phyloP scores from a whole-genome alignment of 2,797 vertebrate genomes.

The Karalla daura region DNA sequence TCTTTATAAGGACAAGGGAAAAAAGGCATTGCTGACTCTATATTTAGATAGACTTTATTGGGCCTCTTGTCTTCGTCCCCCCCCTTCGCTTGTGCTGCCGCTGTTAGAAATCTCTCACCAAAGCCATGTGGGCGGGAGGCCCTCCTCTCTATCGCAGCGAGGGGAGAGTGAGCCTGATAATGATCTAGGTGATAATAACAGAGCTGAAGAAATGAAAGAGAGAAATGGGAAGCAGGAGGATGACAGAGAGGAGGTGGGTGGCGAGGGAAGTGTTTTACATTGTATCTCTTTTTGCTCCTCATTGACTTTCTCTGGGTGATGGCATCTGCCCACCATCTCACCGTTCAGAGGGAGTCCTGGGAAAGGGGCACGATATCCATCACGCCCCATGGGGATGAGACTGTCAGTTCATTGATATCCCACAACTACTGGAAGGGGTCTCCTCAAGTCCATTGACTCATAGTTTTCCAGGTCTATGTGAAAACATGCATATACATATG shows the following conservation, averaged over 20 bases:
- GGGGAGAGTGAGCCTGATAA: constrained; percentile 69
- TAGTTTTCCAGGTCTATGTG: background rate
- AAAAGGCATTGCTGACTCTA: constrained; percentile 77
- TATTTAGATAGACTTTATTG: constrained; percentile 85
- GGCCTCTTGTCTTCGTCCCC: constrained; percentile 73
- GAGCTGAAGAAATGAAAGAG: constrained; percentile 65
- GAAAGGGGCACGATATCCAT: constrained; percentile 9
- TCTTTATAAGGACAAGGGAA: constrained; percentile 85
- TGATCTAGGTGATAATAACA: constrained; percentile 79
- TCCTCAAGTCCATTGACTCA: background rate
- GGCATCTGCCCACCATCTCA: constrained; percentile 16
- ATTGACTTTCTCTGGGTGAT: constrained; percentile 48
- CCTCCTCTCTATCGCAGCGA: constrained; percentile 62
- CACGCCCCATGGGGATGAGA: background rate
- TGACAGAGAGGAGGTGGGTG: constrained; percentile 63
- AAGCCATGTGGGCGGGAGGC: constrained; percentile 74
- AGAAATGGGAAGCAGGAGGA: constrained; percentile 54
- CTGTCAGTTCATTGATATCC: background rate
- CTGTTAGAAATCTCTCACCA: constrained; percentile 76
- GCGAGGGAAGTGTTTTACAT: constrained; percentile 51
- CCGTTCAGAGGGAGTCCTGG: background rate
- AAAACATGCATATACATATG: constrained; percentile 22
- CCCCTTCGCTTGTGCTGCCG: constrained; percentile 55
- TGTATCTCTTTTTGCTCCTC: constrained; percentile 35
- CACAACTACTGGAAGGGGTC: constrained; percentile 1